Evolutionary conservation across 2,113 vertebrate genomes (phyloP), one percentile per base, ranked within the genome.

Genomic region (Microcebus murinus): DNA sequence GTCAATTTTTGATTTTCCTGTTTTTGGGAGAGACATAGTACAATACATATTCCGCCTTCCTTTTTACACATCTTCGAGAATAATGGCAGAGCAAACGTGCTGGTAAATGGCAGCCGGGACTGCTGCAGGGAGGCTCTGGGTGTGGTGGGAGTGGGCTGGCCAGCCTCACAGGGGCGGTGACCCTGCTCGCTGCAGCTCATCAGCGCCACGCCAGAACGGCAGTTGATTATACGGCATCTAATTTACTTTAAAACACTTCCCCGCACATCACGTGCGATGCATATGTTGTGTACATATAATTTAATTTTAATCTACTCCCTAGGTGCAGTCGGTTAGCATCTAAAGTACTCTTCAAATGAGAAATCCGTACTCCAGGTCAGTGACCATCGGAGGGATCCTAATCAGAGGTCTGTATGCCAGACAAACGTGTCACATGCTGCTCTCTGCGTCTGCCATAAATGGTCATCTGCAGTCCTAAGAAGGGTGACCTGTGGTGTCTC

Each of bases 271-370:
- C 76, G 8, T 50, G 67, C 52, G n/a, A 55, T 82, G 18, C 59
- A 36, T 79, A 65, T 27, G 42, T 76, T 79, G 59, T 57, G 55
- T 57, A 27, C 82, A 42, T 45, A 84, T 36, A 57, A 71, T 77
- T 79, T 87, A 20, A 84, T 81, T 95, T 81, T 87, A 80, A 96
- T 74, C 87, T 80, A 29, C 52, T 23, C 70, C 73, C 57, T 96
- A 71, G 73, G 55, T 29, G 39, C 73, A 87, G 67, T 79, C 42
- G 79, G 81, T 92, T 96, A 96, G 80, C 74, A 79, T 93, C 85
- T 83, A 80, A 96, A 96, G 68, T 82, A 76, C 34, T 65, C 68
- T 96, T 94, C 42, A 76, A 70, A 90, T 87, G 67, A 92, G 76
- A 93, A 90, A 94, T 70, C 29, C 11, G 34, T n/a, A 31, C 87